Conservation (phyloP, 92 coral and sea anemone species). For the Parazoanthus darwini region DNA sequence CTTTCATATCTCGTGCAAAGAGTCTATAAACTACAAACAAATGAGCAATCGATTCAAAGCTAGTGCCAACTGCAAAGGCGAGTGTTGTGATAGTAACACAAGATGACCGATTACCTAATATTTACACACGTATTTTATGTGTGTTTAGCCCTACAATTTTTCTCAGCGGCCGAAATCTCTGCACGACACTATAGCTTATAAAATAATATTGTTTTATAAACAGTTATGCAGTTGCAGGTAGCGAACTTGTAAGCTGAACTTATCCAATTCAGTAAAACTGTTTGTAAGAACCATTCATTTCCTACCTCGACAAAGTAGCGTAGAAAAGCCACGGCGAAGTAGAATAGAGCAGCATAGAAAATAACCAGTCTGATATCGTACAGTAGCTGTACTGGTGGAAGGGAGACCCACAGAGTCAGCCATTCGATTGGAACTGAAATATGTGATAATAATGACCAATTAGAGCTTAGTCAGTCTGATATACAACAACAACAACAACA, state of each 20-base stretch:
- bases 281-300: not conserved
- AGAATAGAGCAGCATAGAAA: conserved; percentile 30
- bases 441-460: not conserved
- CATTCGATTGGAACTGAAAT: conserved; percentile 42
- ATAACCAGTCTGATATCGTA: conserved; percentile 39
- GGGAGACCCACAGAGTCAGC: conserved; percentile 40
- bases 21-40: no score
- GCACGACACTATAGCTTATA: no score
- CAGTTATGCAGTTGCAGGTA: no score
- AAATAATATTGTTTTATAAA: no score
- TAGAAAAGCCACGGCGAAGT: conserved; percentile 28
- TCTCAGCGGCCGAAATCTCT: no score
- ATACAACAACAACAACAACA: not conserved
- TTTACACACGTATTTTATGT: no score
- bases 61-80: no score
- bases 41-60: no score
- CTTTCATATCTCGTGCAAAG: no score
- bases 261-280: not conserved
- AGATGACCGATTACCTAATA: no score
- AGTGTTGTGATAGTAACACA: no score
- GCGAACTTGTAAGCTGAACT: not conserved
- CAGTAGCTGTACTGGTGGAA: conserved; percentile 38
- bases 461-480: not conserved
- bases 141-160: no score
- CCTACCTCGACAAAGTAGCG: conserved; percentile 38